These are phyloP conservation scores for Caenorhabditis latens DNA, from an alignment of 1,140 invertebrate genomes.

Conservation along the genomic window DNA sequence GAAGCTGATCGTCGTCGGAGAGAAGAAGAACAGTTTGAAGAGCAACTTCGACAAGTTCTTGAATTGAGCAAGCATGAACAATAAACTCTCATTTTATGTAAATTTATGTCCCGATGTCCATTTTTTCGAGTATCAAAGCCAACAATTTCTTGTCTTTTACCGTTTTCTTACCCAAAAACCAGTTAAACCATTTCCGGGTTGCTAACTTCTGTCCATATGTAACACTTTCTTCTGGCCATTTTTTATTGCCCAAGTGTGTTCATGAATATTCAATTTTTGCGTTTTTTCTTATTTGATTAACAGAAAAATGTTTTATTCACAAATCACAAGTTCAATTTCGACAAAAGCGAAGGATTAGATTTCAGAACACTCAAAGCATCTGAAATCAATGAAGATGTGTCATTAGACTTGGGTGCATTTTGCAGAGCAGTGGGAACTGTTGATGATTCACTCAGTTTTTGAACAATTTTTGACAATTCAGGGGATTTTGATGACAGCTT, in stretches of 20 bases:
- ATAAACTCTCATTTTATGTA: neutral
- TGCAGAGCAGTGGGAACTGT: neutral
- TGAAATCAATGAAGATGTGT: neutral
- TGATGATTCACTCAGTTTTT: neutral
- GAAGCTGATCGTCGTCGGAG: conserved; percentile 24
- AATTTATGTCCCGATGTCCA: too few relatives aligned
- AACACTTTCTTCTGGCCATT: too few relatives aligned
- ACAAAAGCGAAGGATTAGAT: neutral
- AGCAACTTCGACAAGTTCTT: neutral
- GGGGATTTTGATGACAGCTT: neutral
- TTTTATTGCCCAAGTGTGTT: too few relatives aligned
- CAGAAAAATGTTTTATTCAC: too few relatives aligned
- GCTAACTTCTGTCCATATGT: too few relatives aligned
- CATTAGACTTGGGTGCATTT: neutral
- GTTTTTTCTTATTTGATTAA: too few relatives aligned
- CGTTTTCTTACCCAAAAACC: too few relatives aligned
- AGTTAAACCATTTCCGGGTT: too few relatives aligned
- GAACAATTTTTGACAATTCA: too few relatives aligned
- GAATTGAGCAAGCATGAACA: conserved; percentile 17
- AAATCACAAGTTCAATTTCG: neutral
- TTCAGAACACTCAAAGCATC: neutral
- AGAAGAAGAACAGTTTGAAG: conserved; percentile 29
- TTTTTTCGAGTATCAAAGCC: too few relatives aligned
- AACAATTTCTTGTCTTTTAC: too few relatives aligned
- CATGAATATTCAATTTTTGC: too few relatives aligned